Evolutionary conservation across 2,888 invertebrate species (phyloP).

Genomic region (Eueremaeus valkanovi): DNA sequence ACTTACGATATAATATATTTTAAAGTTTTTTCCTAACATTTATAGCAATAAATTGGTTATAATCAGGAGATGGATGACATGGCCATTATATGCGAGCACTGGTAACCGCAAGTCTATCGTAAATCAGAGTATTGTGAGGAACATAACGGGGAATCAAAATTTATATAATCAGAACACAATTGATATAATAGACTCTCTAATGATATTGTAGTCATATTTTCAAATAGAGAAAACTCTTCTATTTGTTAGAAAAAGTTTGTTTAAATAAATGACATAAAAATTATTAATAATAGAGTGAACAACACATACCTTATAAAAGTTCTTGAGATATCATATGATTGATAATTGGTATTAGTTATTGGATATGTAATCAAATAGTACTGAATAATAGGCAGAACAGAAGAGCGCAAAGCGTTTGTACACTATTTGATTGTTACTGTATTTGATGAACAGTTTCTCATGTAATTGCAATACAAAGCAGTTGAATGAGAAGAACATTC

Average conservation of each 20-base stretch:
- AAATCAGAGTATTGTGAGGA: conserved; percentile 11
- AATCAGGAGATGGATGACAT: conserved; percentile 22
- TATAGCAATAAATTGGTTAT: conserved; percentile 25
- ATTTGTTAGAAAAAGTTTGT: too few relatives aligned
- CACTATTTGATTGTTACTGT: background rate
- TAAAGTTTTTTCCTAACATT: background rate
- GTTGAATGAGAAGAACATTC: background rate
- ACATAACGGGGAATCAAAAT: conserved; percentile 9
- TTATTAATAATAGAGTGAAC: background rate
- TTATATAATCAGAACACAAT: background rate
- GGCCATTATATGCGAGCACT: background rate
- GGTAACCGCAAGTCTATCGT: background rate
- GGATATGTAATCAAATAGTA: background rate
- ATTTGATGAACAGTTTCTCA: conserved; percentile 16
- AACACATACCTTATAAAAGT: conserved; percentile 10
- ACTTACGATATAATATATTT: background rate
- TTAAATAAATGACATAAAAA: too few relatives aligned
- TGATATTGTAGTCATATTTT: too few relatives aligned
- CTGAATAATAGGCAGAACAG: background rate
- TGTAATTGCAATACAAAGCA: conserved; percentile 21
- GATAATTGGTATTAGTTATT: background rate
- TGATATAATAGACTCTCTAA: background rate
- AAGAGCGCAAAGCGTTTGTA: background rate
- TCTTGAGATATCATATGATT: conserved; percentile 17
- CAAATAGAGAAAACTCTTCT: too few relatives aligned